Evolutionary conservation across 2,797 vertebrate species (phyloP).

Genomic region (Austrolebias charrua): DNA sequence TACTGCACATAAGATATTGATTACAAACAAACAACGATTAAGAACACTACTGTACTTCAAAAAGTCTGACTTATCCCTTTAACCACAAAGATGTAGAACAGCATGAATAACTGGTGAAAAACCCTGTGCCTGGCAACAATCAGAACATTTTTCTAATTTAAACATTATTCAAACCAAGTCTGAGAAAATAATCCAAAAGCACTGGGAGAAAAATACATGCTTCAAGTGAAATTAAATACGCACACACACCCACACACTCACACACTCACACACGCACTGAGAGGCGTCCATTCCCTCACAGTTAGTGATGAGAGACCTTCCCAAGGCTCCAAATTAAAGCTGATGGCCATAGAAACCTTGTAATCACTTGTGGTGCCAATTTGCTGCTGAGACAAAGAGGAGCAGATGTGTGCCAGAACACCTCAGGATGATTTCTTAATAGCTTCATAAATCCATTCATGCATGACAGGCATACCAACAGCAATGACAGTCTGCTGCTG

Average conservation of each 20-base stretch:
- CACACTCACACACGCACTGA: constrained; percentile 5
- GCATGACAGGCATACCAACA: constrained; percentile 54
- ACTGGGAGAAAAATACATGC: constrained; percentile 23
- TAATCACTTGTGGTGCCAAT: constrained; percentile 72
- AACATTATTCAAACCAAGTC: constrained; percentile 16
- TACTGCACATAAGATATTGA: no score
- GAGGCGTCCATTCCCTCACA: constrained; percentile 21
- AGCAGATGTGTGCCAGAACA: constrained; percentile 71
- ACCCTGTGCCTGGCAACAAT: constrained; percentile 4
- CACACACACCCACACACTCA: background rate
- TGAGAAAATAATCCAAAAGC: constrained; percentile 17
- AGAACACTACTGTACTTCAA: no score
- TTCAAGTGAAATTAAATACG: constrained; percentile 43
- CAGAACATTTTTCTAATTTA: constrained; percentile 12
- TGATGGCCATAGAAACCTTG: constrained; percentile 70
- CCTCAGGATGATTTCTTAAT: constrained; percentile 74
- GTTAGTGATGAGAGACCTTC: constrained; percentile 59
- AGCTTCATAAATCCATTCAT: constrained; percentile 73
- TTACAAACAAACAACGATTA: no score
- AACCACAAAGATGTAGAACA: background rate
- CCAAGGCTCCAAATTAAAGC: constrained; percentile 73
- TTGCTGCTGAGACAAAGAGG: constrained; percentile 59
- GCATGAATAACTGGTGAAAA: background rate
- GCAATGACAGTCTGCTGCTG: constrained; percentile 39
- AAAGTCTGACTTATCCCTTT: constrained; percentile 3